A percentile compares a stretch with the other conserved stretches of the same genome.
Conservation (phyloP, 1,140 invertebrate species). For the Ostrea edulis region DNA sequence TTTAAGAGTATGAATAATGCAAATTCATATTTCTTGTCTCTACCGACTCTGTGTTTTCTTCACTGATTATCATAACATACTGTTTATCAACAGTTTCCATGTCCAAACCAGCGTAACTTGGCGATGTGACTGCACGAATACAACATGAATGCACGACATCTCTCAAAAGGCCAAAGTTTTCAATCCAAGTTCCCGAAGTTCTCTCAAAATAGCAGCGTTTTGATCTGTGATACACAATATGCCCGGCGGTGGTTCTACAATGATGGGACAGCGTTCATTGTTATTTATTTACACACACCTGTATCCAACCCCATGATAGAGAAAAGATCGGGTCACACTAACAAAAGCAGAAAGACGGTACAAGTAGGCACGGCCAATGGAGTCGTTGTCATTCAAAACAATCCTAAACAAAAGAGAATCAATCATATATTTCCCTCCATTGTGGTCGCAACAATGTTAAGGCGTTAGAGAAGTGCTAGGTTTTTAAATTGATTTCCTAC, state of each 20-base stretch:
- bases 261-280: slow-evolving; percentile 10
- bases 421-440: slow-evolving; percentile 22
- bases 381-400: slow-evolving; percentile 30
- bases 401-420: slow-evolving; percentile 17
- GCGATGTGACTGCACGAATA: background rate
- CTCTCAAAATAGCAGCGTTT: background rate
- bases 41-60: too few species aligned
- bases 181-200: background rate
- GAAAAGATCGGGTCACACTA: slow-evolving; percentile 36
- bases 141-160: background rate
- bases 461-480: slow-evolving; percentile 28
- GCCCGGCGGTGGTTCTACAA: slow-evolving; percentile 20
- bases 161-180: background rate
- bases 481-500: slow-evolving; percentile 31
- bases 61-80: too few species aligned
- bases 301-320: slow-evolving; percentile 11
- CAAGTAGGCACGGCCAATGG: slow-evolving; percentile 19
- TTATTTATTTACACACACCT: slow-evolving; percentile 35
- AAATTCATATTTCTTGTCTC: too few species aligned
- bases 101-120: too few species aligned
- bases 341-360: slow-evolving; percentile 20
- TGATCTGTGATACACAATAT: slow-evolving; percentile 25
- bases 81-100: too few species aligned
- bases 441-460: background rate
- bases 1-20: too few species aligned